phyloP scores from a whole-genome alignment of 1,140 invertebrate genomes.

The Micrasema longulum region DNA sequence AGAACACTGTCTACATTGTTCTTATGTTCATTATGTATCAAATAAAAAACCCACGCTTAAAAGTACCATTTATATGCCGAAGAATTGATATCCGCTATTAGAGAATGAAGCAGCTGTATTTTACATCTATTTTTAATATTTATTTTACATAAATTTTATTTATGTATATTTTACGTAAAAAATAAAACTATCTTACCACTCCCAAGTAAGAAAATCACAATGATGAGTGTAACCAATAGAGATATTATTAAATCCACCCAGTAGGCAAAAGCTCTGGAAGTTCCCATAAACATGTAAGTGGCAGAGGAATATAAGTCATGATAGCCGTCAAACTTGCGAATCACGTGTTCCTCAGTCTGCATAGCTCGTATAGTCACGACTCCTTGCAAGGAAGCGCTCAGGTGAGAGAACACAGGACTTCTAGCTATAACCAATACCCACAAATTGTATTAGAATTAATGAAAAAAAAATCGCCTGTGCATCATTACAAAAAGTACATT shows the following conservation, averaged over 20 bases:
- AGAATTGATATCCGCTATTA: too few relatives aligned
- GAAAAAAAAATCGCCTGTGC: too few relatives aligned
- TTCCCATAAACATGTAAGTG: conserved; percentile 75
- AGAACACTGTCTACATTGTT: too few relatives aligned
- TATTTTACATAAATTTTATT: too few relatives aligned
- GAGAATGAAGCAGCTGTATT: too few relatives aligned
- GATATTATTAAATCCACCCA: conserved; percentile 77
- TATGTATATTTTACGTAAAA: too few relatives aligned
- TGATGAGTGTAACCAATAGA: conserved; percentile 72
- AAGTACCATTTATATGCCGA: too few relatives aligned
- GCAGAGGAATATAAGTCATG: conserved; percentile 65
- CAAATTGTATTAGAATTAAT: too few relatives aligned
- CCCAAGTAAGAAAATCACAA: conserved; percentile 69
- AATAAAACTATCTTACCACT: conserved; percentile 51
- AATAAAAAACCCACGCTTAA: too few relatives aligned
- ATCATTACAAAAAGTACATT: too few relatives aligned
- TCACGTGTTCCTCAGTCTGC: conserved; percentile 68
- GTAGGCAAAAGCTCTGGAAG: conserved; percentile 77
- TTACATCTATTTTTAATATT: too few relatives aligned
- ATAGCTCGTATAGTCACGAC: conserved; percentile 77
- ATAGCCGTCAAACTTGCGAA: conserved; percentile 67
- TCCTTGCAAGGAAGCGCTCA: conserved; percentile 75
- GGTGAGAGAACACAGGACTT: conserved; percentile 78
- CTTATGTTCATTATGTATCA: too few relatives aligned
- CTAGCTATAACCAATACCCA: conserved; percentile 63